phyloP scores from a whole-genome alignment of 1,140 invertebrate genomes.

The Pentalonia nigronervosa region DNA sequence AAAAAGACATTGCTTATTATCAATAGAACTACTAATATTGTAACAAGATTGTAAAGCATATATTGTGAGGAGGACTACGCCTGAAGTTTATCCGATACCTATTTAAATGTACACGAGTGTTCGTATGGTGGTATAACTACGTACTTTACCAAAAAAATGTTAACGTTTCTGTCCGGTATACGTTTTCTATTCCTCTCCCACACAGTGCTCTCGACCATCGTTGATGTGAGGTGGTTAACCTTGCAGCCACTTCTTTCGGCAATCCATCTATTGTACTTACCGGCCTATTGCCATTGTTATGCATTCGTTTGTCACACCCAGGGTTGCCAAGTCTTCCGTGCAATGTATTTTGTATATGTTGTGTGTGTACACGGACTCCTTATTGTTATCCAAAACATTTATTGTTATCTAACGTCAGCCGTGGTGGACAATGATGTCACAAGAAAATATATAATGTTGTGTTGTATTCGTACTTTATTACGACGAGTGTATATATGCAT shows the following conservation, averaged over 20 bases:
- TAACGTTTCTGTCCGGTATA: neutral
- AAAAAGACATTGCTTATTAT: too few relatives aligned
- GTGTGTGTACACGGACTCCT: neutral
- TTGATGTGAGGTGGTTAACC: constrained; percentile 49
- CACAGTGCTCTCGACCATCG: neutral
- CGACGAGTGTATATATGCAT: neutral
- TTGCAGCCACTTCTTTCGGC: constrained; percentile 56
- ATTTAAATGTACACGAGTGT: neutral
- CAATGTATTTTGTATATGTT: neutral
- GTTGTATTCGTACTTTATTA: neutral
- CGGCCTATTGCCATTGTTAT: constrained; percentile 51
- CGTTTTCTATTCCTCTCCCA: constrained; percentile 16
- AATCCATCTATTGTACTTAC: constrained; percentile 51
- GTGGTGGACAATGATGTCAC: neutral
- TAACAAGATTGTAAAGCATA: neutral
- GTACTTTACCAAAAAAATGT: neutral
- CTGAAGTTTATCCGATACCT: neutral
- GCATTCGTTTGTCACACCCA: constrained; percentile 56
- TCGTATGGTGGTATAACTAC: neutral
- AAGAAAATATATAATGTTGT: neutral
- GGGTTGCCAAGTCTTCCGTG: constrained; percentile 48
- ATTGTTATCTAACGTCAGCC: constrained; percentile 25
- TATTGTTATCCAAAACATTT: constrained; percentile 18
- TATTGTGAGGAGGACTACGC: neutral
- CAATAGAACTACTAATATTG: too few relatives aligned